A percentile compares a stretch with the other conserved stretches of the same genome.
Conservation (phyloP, 2,113 vertebrate species). For the Agapornis roseicollis region DNA sequence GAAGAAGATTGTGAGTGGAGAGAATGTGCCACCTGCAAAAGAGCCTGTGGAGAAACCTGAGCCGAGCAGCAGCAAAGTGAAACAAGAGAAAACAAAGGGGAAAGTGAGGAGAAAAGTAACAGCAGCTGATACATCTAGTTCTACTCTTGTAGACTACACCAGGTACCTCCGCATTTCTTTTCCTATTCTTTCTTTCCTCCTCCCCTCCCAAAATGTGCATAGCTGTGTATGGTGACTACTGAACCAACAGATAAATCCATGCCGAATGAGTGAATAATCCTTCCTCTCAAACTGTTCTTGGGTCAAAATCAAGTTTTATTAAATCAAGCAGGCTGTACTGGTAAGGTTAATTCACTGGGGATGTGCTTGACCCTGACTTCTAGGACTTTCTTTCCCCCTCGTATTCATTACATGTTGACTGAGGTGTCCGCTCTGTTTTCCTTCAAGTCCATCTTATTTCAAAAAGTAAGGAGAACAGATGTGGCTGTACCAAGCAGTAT, state of each 20-base stretch:
- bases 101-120: constrained; percentile 77
- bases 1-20: constrained; percentile 82
- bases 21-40: constrained; percentile 62
- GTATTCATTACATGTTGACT: neutral
- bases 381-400: no score
- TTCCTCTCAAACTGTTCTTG: neutral
- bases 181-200: neutral
- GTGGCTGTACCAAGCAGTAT: neutral
- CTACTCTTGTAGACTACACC: constrained; percentile 79
- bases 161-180: constrained; percentile 72
- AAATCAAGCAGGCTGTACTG: fast-evolving
- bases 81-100: constrained; percentile 75
- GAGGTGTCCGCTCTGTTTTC: neutral
- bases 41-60: constrained; percentile 73
- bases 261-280: neutral
- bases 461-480: neutral
- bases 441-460: neutral
- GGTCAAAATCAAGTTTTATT: neutral
- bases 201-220: neutral
- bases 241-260: neutral
- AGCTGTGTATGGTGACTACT: neutral
- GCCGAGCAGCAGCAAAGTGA: constrained; percentile 70
- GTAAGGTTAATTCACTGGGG: neutral
- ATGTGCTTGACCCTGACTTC: neutral
- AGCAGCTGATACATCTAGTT: constrained; percentile 70